Conservation (phyloP, 2,888 invertebrate species). For the Agonum fuliginosum region DNA sequence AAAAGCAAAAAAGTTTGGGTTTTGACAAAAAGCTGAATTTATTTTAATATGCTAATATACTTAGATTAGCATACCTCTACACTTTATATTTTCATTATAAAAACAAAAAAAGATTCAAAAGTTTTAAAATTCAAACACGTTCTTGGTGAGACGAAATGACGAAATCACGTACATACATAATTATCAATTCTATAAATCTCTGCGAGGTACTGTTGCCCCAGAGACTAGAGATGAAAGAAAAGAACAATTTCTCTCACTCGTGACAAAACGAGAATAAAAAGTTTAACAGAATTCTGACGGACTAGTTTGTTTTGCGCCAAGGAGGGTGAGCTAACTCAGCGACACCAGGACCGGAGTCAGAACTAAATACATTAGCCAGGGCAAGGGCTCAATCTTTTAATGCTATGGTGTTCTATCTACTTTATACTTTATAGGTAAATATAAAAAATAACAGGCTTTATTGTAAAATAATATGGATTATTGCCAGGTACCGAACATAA, state of each 20-base stretch:
- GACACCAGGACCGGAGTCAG: no score
- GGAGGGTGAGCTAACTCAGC: constrained; percentile 33
- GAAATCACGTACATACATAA: constrained; percentile 59
- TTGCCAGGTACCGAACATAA: no score
- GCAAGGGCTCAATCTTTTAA: no score
- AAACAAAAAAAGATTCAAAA: constrained; percentile 36
- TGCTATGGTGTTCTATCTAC: no score
- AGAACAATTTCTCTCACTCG: constrained; percentile 48
- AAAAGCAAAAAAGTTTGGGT: constrained; percentile 20
- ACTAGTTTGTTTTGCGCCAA: constrained; percentile 56
- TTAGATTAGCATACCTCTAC: constrained; percentile 36
- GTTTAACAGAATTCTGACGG: constrained; percentile 53
- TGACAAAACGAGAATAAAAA: constrained; percentile 56
- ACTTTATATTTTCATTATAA: constrained; percentile 38
- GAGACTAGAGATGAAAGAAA: constrained; percentile 53
- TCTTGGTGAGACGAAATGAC: constrained; percentile 33
- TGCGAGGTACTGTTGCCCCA: constrained; percentile 37
- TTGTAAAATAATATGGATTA: no score
- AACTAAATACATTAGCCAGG: no score
- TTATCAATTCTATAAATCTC: constrained; percentile 60
- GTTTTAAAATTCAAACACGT: constrained; percentile 53
- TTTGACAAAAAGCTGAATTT: constrained; percentile 32
- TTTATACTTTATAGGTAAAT: no score
- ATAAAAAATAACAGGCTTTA: no score
- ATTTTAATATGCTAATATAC: constrained; percentile 36